Evolutionary conservation across 2,888 invertebrate species (phyloP).

Genomic region (Stenodera caucasica): DNA sequence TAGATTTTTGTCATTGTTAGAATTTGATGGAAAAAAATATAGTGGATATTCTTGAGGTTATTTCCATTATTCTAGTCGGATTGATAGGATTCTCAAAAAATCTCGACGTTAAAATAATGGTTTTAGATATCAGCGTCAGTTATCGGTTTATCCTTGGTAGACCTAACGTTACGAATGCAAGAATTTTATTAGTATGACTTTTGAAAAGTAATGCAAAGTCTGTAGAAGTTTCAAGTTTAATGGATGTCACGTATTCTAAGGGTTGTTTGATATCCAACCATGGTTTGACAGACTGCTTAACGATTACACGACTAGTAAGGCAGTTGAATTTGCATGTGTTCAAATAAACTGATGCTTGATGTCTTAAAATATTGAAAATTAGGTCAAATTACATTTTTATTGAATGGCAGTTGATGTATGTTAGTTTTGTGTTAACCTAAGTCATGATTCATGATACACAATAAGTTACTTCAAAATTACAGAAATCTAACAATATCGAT

Average conservation of each 20-base stretch:
- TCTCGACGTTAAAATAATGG: constrained; percentile 11
- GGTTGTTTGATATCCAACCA: constrained; percentile 28
- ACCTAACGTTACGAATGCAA: constrained; percentile 12
- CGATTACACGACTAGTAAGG: constrained; percentile 29
- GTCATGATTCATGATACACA: constrained; percentile 4
- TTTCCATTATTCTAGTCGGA: background rate
- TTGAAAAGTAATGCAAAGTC: constrained; percentile 15
- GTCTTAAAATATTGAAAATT: constrained; percentile 26
- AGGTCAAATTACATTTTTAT: constrained; percentile 27
- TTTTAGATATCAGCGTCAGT: constrained; percentile 10
- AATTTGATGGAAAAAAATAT: background rate
- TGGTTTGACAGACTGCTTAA: constrained; percentile 30
- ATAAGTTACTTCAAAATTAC: too few species aligned
- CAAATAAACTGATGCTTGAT: constrained; percentile 23
- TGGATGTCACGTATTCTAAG: constrained; percentile 26
- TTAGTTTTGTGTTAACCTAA: background rate
- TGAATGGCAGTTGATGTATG: background rate
- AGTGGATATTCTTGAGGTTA: background rate
- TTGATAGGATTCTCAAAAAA: background rate
- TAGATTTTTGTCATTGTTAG: background rate
- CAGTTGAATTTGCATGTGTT: constrained; percentile 31
- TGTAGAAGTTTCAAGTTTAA: constrained; percentile 17
- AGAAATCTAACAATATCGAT: too few species aligned
- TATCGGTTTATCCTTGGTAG: background rate
- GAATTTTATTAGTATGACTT: constrained; percentile 23